These are phyloP conservation scores for Morpho deidamia DNA, from an alignment of 2,888 invertebrate species.

Conservation along the genomic window DNA sequence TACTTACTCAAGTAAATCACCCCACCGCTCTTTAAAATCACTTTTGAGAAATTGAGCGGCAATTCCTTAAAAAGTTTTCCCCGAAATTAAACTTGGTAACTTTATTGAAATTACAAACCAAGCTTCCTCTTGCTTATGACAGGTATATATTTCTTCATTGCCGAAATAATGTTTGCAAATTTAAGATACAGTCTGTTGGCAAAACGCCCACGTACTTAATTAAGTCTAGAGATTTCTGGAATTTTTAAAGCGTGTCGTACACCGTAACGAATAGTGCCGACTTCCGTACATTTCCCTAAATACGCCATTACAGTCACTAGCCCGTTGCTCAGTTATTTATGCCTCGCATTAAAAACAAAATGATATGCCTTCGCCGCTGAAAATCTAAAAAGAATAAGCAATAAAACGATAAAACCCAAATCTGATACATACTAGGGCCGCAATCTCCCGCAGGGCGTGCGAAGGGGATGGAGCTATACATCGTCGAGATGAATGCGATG, in stretches of 20 bases:
- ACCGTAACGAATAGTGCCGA: slow-evolving; percentile 51
- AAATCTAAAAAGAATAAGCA: slow-evolving; percentile 79
- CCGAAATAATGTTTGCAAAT: slow-evolving; percentile 14
- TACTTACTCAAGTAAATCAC: slow-evolving; percentile 62
- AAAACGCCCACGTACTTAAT: slow-evolving; percentile 31
- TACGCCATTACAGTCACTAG: slow-evolving; percentile 67
- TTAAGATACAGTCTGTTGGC: slow-evolving; percentile 18
- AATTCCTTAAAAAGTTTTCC: slow-evolving; percentile 42
- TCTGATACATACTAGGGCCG: slow-evolving; percentile 76
- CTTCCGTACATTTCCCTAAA: slow-evolving; percentile 66
- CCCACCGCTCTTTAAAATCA: slow-evolving; percentile 66
- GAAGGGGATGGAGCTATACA: slow-evolving; percentile 64
- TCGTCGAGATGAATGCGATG: slow-evolving; percentile 72
- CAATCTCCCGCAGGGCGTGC: slow-evolving; percentile 68
- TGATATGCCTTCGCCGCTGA: slow-evolving; percentile 77
- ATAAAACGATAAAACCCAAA: slow-evolving; percentile 79
- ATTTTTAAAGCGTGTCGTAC: slow-evolving; percentile 28
- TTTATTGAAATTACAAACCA: slow-evolving; percentile 23
- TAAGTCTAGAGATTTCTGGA: slow-evolving; percentile 26
- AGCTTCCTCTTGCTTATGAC: slow-evolving; percentile 24
- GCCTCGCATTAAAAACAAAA: slow-evolving; percentile 75
- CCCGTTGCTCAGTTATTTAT: slow-evolving; percentile 71
- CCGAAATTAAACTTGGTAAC: slow-evolving; percentile 31
- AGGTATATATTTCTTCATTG: slow-evolving; percentile 20
- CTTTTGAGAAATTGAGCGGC: slow-evolving; percentile 60